Evolutionary conservation across 2,113 vertebrate genomes (phyloP), one percentile per base, ranked within the genome.

Genomic region (Gymnobelideus leadbeateri): DNA sequence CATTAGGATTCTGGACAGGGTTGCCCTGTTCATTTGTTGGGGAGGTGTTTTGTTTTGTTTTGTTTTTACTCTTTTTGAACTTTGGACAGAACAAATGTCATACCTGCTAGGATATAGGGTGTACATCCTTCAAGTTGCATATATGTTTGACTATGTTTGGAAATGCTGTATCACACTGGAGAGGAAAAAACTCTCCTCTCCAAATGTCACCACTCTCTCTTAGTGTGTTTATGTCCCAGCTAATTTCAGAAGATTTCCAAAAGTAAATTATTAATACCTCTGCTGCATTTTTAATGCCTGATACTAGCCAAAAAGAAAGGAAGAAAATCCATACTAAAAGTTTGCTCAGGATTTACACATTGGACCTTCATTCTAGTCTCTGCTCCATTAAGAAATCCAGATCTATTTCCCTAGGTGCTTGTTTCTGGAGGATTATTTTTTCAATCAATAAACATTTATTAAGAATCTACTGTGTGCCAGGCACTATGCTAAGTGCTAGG

Each of bases 1-100:
- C 97, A 99, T 99, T 99, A 98, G 97, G 98, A 99, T 99, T 98
- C 98, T 98, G 98, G 98, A 98, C 98, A 98, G 96, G 95, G 93
- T 97, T 97, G 96, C 93, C 97, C 98, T 98, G 95, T 98, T 98
- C 98, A 97, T 98, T 98, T 98, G 95, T 96, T 95, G n/a, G n/a
- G 43, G n/a, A 8, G 37, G 16, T 8, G n/a, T 84, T 84, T 84
- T 84, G 47, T 68, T n/a, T 84, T 43, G 21, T 84, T 84, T 68
- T n/a, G 37, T 97, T 95, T 97, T 98, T 97, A 98, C 95, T 93
- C 92, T 97, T 94, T 94, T 94, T 96, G 96, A 96, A 97, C 96
- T 97, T 90, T 93, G 50, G 96, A 98, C 94, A 97, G 93, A 98
- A 57, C 89, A 43, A 92, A 49, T 52, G 46, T 97, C 52, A 92